These are phyloP conservation scores for Aythya baeri DNA, from an alignment of 2,113 vertebrate genomes.

Conservation along the genomic window DNA sequence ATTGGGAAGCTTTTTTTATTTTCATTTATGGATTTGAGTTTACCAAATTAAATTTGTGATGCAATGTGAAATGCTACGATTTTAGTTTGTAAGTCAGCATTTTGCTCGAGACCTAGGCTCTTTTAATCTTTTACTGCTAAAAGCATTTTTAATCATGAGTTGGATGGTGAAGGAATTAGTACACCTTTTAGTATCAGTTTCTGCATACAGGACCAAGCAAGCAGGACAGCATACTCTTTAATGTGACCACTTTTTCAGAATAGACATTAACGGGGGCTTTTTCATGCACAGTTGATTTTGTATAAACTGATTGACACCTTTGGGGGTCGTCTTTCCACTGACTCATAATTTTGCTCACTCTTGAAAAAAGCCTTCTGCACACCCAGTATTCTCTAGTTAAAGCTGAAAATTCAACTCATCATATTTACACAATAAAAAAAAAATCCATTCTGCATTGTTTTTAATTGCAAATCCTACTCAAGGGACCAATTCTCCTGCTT, in stretches of 20 bases:
- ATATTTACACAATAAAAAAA: conserved; percentile 93
- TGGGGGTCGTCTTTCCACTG: conserved; percentile 81
- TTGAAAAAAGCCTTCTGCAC: conserved; percentile 76
- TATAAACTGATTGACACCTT: conserved; percentile 93
- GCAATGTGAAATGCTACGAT: not conserved
- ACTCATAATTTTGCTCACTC: conserved; percentile 86
- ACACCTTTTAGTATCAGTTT: not conserved
- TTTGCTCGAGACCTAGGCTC: not conserved
- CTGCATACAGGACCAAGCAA: not conserved
- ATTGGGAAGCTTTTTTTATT: not conserved
- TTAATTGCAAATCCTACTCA: conserved; percentile 95
- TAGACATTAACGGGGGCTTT: conserved; percentile 80
- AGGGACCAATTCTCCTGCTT: conserved; percentile 86
- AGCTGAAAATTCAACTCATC: conserved; percentile 86
- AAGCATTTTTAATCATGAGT: not conserved
- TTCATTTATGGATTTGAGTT: not conserved
- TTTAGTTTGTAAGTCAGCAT: not conserved
- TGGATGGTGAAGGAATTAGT: not conserved
- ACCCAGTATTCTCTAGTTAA: conserved; percentile 81
- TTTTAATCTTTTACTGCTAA: not conserved
- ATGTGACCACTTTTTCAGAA: not conserved
- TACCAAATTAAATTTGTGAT: not conserved
- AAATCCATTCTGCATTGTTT: conserved; percentile 88
- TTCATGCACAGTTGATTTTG: conserved; percentile 92
- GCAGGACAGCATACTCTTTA: not conserved